Percentiles rank a stretch among this genome's conserved stretches.
These are phyloP conservation scores for Tympanuchus pallidicinctus DNA, from an alignment of 2,113 vertebrate genomes.

Conservation along the genomic window DNA sequence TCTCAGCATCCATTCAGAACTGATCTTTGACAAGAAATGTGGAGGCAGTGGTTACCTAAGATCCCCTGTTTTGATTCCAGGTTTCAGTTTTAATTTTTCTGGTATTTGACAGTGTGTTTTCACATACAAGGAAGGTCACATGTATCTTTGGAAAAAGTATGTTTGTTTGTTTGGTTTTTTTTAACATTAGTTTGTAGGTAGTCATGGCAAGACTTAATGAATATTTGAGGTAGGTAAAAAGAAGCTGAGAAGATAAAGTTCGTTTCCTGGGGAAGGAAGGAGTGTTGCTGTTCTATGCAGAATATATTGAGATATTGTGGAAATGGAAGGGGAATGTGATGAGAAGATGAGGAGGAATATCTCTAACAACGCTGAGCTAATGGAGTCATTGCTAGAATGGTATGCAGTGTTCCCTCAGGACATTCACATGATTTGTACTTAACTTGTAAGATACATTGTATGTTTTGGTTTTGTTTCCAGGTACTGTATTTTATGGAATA, in stretches of 20 bases:
- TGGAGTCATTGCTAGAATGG: not conserved
- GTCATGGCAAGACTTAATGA: not conserved
- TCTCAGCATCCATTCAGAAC: not conserved
- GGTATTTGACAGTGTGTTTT: not conserved
- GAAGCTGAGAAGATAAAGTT: not conserved
- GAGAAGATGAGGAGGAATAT: not conserved
- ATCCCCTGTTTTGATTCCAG: not conserved
- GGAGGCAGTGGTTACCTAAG: not conserved
- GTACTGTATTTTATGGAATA: not conserved
- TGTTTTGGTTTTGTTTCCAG: not conserved
- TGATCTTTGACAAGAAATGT: not conserved
- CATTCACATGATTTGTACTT: not conserved
- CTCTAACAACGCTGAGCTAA: not conserved
- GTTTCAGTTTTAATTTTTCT: not conserved
- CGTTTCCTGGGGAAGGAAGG: not conserved
- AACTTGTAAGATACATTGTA: not conserved
- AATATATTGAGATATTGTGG: not conserved
- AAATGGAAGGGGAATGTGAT: not conserved
- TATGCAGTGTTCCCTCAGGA: not conserved
- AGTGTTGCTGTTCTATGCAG: not conserved
- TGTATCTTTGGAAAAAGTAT: accelerated
- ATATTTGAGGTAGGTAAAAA: not conserved
- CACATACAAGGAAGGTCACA: not conserved
- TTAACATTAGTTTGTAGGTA: not conserved
- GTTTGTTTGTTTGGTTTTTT: not conserved